phyloP scores from a whole-genome alignment of 2,888 invertebrate species.

The Mesochorus sp. region DNA sequence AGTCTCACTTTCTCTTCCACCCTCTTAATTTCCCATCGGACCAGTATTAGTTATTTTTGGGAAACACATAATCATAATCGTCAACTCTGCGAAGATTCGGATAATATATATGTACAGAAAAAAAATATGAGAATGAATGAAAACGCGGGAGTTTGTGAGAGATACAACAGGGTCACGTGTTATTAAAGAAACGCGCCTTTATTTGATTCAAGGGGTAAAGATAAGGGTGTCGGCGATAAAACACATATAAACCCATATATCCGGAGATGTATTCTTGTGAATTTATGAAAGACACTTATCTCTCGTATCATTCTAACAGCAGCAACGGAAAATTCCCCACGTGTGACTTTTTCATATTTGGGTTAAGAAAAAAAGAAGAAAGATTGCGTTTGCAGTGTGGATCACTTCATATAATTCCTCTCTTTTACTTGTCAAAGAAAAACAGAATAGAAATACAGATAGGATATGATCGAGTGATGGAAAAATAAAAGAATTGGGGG shows the following conservation, averaged over 20 bases:
- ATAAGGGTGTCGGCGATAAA: conserved; percentile 12
- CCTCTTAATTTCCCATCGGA: background rate
- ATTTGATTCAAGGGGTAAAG: conserved; percentile 34
- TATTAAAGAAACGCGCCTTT: conserved; percentile 27
- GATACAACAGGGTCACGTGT: conserved; percentile 24
- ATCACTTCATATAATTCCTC: background rate
- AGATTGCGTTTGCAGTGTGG: background rate
- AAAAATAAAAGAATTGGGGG: conserved; percentile 50
- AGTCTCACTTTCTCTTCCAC: conserved; percentile 7
- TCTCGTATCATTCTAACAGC: background rate
- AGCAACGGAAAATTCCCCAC: background rate
- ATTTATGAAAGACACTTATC: conserved; percentile 24
- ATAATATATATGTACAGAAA: background rate
- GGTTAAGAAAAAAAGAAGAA: conserved; percentile 30
- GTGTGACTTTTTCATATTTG: conserved; percentile 43
- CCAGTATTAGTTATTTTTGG: background rate
- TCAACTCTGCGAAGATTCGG: conserved; percentile 7
- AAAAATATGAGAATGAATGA: background rate
- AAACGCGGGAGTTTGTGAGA: background rate
- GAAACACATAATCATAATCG: conserved; percentile 33
- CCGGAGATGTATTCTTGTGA: conserved; percentile 32
- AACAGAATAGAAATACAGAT: conserved; percentile 40
- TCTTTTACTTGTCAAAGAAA: conserved; percentile 40
- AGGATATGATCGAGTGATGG: conserved; percentile 32
- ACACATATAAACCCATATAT: conserved; percentile 21